These are phyloP conservation scores for Leptinotarsa peninsularis DNA, from an alignment of 2,888 invertebrate genomes.

Conservation along the genomic window DNA sequence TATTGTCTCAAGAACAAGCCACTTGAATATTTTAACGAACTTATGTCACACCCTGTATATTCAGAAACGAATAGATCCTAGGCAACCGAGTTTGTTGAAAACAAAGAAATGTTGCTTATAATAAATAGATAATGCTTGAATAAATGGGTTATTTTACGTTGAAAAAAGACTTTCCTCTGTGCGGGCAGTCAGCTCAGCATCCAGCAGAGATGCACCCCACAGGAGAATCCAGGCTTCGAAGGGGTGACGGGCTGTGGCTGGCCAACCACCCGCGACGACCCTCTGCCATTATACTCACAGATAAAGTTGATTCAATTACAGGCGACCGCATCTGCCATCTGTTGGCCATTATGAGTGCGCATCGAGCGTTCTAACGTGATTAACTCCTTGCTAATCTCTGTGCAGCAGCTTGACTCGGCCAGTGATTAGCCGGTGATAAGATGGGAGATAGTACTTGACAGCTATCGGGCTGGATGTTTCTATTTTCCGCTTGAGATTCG, in stretches of 20 bases:
- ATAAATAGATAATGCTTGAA: too few species aligned
- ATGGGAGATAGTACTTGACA: conserved; percentile 23
- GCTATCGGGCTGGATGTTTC: conserved; percentile 12
- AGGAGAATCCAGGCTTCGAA: conserved; percentile 43
- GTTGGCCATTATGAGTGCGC: conserved; percentile 59
- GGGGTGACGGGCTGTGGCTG: conserved; percentile 43
- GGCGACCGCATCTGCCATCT: conserved; percentile 68
- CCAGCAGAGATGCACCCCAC: conserved; percentile 43
- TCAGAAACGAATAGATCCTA: too few species aligned
- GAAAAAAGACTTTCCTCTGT: too few species aligned
- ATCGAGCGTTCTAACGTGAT: conserved; percentile 49
- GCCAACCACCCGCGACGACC: conserved; percentile 64
- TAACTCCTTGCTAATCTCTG: conserved; percentile 63
- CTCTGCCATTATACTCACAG: conserved; percentile 65
- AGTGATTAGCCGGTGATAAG: conserved; percentile 45
- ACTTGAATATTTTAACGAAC: too few species aligned
- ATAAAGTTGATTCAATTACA: conserved; percentile 68
- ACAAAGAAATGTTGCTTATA: too few species aligned
- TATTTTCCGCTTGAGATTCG: conserved; percentile 21
- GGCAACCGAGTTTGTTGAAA: too few species aligned
- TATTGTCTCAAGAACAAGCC: too few species aligned
- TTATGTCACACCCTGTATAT: too few species aligned
- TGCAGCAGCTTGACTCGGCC: conserved; percentile 56
- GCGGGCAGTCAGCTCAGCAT: background rate
- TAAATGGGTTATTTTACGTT: too few species aligned